Evolutionary conservation across 2,113 vertebrate species (phyloP).

Genomic region (Chlorodrepanis virens): DNA sequence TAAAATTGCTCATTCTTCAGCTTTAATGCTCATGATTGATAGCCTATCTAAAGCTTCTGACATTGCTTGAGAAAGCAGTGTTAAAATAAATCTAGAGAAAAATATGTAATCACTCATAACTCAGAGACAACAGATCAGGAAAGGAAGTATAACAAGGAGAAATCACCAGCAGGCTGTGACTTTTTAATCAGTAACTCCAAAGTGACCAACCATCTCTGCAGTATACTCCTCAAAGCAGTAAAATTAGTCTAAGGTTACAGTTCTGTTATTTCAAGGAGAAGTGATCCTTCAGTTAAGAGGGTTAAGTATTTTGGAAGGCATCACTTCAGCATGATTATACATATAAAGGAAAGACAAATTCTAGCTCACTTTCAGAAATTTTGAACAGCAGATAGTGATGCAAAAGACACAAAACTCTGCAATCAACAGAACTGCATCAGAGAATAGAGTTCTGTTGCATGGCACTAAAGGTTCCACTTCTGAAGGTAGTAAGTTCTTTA

Average conservation of each 20-base stretch:
- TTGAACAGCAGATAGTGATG: neutral
- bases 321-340: neutral
- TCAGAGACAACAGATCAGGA: neutral
- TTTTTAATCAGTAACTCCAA: neutral
- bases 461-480: neutral
- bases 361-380: neutral
- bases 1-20: neutral
- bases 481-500: neutral
- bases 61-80: neutral
- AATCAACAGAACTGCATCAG: neutral
- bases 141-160: neutral
- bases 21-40: neutral
- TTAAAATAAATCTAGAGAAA: neutral
- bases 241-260: neutral
- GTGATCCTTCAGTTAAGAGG: neutral
- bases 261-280: neutral
- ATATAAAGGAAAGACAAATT: neutral
- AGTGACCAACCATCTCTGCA: neutral
- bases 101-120: neutral
- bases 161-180: neutral
- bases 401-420: neutral
- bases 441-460: neutral
- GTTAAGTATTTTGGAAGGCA: neutral
- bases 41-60: neutral
- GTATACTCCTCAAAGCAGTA: neutral